A percentile compares a stretch with the other conserved stretches of the same genome.
Conservation (phyloP, 2,797 vertebrate genomes). For the Epinephelus awoara region DNA sequence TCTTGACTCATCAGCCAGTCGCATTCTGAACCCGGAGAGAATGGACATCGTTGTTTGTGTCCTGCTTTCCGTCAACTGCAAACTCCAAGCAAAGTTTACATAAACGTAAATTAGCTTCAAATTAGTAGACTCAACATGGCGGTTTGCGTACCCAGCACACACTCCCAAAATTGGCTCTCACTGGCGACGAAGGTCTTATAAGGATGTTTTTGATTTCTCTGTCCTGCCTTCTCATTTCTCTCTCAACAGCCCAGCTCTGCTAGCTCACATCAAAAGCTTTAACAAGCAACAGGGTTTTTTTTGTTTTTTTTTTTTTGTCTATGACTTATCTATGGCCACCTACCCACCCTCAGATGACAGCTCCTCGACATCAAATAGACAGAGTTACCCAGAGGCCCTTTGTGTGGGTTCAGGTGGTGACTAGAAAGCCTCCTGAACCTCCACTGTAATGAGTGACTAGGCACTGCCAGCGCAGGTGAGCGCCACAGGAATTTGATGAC, state of each 20-base stretch:
- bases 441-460: conserved; percentile 76
- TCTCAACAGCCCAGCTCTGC: conserved; percentile 53
- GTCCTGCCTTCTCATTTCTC: conserved; percentile 54
- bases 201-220: conserved; percentile 22
- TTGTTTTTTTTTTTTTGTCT: conserved; percentile 46
- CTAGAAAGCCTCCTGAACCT: conserved; percentile 66
- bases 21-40: not conserved
- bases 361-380: conserved; percentile 81
- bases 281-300: conserved; percentile 28
- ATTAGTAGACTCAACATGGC: conserved; percentile 14
- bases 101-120: conserved; percentile 14
- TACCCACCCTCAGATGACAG: conserved; percentile 68
- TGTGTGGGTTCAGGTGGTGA: conserved; percentile 80
- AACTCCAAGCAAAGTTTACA: conserved; percentile 9
- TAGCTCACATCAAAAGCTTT: conserved; percentile 73
- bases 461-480: conserved; percentile 78
- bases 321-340: conserved; percentile 61
- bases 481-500: conserved; percentile 75
- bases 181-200: not conserved
- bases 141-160: not conserved
- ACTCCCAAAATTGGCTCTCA: conserved; percentile 1
- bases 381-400: conserved; percentile 77
- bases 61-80: not conserved
- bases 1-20: not conserved
- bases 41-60: conserved; percentile 2